Conservation (phyloP, 92 coral and sea anemone genomes). For the Bergia sp. region DNA sequence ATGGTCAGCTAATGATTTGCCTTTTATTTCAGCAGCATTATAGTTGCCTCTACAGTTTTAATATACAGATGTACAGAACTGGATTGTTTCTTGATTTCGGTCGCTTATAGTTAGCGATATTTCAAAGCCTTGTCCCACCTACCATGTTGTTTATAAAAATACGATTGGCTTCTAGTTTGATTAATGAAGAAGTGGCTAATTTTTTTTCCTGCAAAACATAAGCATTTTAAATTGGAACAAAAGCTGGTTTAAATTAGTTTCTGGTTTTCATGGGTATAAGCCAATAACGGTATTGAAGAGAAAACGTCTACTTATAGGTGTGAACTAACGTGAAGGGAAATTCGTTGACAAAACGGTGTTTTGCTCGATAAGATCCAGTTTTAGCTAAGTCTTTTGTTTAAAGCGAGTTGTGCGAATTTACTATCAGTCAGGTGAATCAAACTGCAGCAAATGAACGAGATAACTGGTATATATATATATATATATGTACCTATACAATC, state of each 20-base stretch:
- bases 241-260: too few species aligned
- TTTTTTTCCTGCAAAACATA: too few species aligned
- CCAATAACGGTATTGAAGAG: too few species aligned
- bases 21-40: too few species aligned
- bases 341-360: background rate
- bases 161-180: too few species aligned
- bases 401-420: background rate
- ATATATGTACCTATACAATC: too few species aligned
- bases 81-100: background rate
- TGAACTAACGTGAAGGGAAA: background rate
- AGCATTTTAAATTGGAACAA: background rate
- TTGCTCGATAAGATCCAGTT: background rate
- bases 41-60: too few species aligned
- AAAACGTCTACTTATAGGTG: background rate
- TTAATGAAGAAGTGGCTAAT: background rate
- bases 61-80: background rate
- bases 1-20: too few species aligned
- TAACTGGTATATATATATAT: too few species aligned
- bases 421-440: background rate
- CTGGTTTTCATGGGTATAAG: too few species aligned
- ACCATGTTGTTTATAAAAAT: background rate
- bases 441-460: too few species aligned
- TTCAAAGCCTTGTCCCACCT: background rate
- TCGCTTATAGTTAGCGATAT: background rate
- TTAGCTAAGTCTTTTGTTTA: background rate